Evolutionary conservation across 2,797 vertebrate genomes (phyloP).

Genomic region (Microctenopoma stevenorrisi): DNA sequence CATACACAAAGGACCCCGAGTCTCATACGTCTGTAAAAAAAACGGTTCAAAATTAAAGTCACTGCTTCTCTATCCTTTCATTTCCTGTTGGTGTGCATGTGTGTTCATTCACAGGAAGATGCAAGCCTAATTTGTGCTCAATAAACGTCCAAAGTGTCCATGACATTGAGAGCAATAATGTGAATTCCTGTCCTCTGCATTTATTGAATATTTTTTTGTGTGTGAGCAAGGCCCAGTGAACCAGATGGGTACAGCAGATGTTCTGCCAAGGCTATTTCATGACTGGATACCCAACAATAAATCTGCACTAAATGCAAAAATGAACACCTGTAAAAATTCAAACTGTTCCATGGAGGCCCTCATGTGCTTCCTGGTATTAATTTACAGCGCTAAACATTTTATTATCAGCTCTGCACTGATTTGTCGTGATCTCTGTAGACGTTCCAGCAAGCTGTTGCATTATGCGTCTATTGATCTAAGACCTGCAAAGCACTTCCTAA

Average conservation of each 20-base stretch:
- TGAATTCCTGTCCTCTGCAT: slow-evolving; percentile 22
- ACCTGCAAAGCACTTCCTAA: slow-evolving; percentile 5
- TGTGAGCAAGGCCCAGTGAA: slow-evolving; percentile 29
- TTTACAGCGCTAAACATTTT: slow-evolving; percentile 35
- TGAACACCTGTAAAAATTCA: slow-evolving; percentile 52
- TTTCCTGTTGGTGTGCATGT: not conserved
- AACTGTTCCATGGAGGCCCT: slow-evolving; percentile 40
- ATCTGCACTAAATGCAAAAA: slow-evolving; percentile 65
- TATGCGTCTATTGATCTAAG: slow-evolving; percentile 20
- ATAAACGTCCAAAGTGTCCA: slow-evolving; percentile 22
- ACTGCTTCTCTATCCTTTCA: not conserved
- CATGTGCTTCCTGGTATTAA: slow-evolving; percentile 30
- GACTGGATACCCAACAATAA: slow-evolving; percentile 71
- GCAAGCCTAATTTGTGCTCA: slow-evolving; percentile 15
- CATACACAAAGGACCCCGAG: not conserved
- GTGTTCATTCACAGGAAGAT: not conserved
- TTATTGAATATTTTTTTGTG: slow-evolving; percentile 29
- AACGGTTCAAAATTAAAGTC: not conserved
- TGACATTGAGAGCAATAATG: slow-evolving; percentile 20
- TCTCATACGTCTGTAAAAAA: not conserved
- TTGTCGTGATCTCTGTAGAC: slow-evolving; percentile 22
- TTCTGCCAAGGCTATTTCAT: slow-evolving; percentile 68
- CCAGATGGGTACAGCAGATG: slow-evolving; percentile 72
- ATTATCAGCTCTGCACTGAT: slow-evolving; percentile 36
- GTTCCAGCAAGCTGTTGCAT: slow-evolving; percentile 15